Evolutionary conservation across 2,113 vertebrate genomes (phyloP).

Genomic region (Gasterosteus nipponicus): DNA sequence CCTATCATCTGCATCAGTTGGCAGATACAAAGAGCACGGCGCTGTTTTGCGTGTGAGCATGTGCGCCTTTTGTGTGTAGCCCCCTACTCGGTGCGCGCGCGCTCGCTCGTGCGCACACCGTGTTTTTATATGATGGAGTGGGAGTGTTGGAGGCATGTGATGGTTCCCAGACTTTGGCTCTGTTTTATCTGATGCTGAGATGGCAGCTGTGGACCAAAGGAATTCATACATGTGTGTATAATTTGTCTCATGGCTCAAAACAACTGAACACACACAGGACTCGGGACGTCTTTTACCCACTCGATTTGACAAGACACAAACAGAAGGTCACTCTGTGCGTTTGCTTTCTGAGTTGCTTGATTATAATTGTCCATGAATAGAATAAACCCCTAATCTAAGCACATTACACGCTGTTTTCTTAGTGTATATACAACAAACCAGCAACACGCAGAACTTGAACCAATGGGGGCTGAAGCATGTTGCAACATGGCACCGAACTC

Average conservation of each 20-base stretch:
- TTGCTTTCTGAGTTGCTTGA: constrained; percentile 29
- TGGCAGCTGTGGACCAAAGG: constrained; percentile 80
- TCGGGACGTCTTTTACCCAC: constrained; percentile 61
- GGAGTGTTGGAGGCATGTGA: constrained; percentile 74
- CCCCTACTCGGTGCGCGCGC: constrained; percentile 6
- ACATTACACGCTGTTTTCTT: constrained; percentile 22
- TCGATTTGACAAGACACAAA: constrained; percentile 61
- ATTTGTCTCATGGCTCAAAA: constrained; percentile 75
- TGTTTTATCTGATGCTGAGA: constrained; percentile 78
- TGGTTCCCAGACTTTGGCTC: constrained; percentile 75
- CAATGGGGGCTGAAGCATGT: constrained; percentile 30
- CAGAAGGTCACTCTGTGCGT: constrained; percentile 41
- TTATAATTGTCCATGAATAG: constrained; percentile 49
- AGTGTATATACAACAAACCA: background rate
- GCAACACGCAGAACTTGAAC: background rate
- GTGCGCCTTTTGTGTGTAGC: constrained; percentile 60
- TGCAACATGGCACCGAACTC: constrained; percentile 51
- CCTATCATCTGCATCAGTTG: constrained; percentile 80
- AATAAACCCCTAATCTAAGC: background rate
- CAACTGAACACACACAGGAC: constrained; percentile 61
- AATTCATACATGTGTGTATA: constrained; percentile 80
- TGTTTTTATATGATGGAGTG: constrained; percentile 66
- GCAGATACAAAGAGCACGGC: constrained; percentile 73
- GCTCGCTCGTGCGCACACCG: constrained; percentile 2
- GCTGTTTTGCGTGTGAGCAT: constrained; percentile 67